Percentiles rank a stretch among this genome's conserved stretches.
These are phyloP conservation scores for Drosophila yooni DNA, from an alignment of 2,888 invertebrate genomes.

Conservation along the genomic window DNA sequence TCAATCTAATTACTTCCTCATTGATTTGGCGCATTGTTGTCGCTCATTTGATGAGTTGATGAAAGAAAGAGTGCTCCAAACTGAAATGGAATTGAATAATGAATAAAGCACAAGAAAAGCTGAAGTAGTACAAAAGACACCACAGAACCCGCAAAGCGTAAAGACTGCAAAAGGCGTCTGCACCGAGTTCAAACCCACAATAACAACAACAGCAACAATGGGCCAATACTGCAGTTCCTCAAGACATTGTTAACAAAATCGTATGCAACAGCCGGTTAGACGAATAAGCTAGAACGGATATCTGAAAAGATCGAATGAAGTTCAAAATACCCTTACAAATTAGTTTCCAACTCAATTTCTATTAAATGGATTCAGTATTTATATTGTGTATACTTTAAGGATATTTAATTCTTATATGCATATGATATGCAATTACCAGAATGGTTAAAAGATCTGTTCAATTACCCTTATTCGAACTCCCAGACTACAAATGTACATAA, in stretches of 20 bases:
- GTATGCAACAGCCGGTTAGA: constrained; percentile 34
- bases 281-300: neutral
- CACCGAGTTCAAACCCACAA: constrained; percentile 45
- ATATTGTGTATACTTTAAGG: neutral
- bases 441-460: neutral
- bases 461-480: neutral
- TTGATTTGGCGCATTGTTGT: constrained; percentile 56
- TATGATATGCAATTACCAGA: neutral
- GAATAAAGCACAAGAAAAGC: constrained; percentile 14
- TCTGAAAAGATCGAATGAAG: neutral
- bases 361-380: neutral
- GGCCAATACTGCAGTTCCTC: constrained; percentile 37
- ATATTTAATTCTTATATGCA: neutral
- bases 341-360: neutral
- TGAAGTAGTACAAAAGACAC: constrained; percentile 38
- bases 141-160: constrained; percentile 54
- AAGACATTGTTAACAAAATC: constrained; percentile 39
- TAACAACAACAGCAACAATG: constrained; percentile 52
- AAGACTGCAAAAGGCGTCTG: constrained; percentile 41
- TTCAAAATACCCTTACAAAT: constrained; percentile 1
- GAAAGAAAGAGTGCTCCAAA: constrained; percentile 56
- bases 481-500: neutral
- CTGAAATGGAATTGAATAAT: constrained; percentile 26
- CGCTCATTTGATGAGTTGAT: constrained; percentile 44
- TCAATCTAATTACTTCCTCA: constrained; percentile 75